Conservation (phyloP, 2,113 vertebrate genomes). For the Ptyas mucosa region DNA sequence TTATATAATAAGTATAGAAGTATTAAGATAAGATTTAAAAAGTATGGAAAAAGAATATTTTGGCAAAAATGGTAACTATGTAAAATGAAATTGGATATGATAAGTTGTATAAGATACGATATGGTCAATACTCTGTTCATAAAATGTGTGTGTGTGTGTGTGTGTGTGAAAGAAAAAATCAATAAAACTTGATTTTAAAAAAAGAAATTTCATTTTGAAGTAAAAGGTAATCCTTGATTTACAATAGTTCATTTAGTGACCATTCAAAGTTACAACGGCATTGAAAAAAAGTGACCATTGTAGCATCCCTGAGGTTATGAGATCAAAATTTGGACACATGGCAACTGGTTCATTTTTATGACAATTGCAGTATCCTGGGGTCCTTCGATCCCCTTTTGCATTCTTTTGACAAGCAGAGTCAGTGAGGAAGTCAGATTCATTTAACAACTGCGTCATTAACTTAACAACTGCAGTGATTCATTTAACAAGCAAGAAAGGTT, state of each 20-base stretch:
- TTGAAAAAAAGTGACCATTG: neutral
- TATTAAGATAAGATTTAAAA: too few relatives aligned
- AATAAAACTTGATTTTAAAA: too few relatives aligned
- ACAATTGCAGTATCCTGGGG: neutral
- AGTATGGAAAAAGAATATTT: too few relatives aligned
- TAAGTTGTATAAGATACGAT: too few relatives aligned
- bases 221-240: neutral
- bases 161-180: too few relatives aligned
- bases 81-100: too few relatives aligned
- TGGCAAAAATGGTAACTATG: too few relatives aligned
- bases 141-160: too few relatives aligned
- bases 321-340: neutral
- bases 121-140: too few relatives aligned
- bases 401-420: neutral
- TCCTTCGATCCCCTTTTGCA: neutral
- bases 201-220: too few relatives aligned
- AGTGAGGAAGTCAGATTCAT: neutral
- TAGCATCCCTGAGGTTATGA: neutral
- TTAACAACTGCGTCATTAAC: neutral
- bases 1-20: too few relatives aligned
- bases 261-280: neutral
- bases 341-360: neutral
- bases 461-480: neutral
- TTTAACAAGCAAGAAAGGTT: neutral
- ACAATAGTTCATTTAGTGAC: neutral